Percentiles rank a stretch among this genome's conserved stretches.
These are phyloP conservation scores for Mellilla xanthometata DNA, from an alignment of 2,888 invertebrate species.

Conservation along the genomic window DNA sequence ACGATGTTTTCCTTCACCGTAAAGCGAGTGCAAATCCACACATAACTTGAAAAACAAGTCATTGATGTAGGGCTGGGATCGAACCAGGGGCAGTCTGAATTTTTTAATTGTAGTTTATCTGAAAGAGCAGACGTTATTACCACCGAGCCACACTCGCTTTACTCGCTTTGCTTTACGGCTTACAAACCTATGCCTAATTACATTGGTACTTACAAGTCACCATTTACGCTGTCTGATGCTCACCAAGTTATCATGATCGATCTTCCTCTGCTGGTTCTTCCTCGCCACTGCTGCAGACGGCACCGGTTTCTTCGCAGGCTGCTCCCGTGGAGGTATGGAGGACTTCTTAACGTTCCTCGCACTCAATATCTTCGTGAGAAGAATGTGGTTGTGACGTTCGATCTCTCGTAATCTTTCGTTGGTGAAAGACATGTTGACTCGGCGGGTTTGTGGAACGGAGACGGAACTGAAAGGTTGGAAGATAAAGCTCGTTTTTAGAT, in stretches of 20 bases:
- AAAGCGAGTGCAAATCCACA: no score
- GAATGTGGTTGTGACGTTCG: constrained; percentile 83
- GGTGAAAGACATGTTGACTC: constrained; percentile 80
- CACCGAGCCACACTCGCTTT: no score
- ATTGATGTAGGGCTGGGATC: no score
- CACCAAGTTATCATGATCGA: constrained; percentile 83
- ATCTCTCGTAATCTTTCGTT: constrained; percentile 84
- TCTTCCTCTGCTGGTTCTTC: constrained; percentile 79
- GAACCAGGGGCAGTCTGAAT: no score
- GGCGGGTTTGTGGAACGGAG: constrained; percentile 50
- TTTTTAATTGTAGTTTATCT: no score
- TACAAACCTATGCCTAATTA: no score
- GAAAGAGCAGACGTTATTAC: no score
- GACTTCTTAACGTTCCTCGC: constrained; percentile 63
- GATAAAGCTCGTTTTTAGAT: background rate
- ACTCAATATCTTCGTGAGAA: constrained; percentile 80
- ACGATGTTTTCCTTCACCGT: no score
- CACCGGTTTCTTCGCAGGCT: constrained; percentile 40
- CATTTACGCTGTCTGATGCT: constrained; percentile 15
- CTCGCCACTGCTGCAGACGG: constrained; percentile 77
- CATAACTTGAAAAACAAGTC: no score
- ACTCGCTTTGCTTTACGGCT: no score
- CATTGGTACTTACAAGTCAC: background rate
- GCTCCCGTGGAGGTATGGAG: constrained; percentile 54
- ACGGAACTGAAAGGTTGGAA: constrained; percentile 49